A percentile compares a stretch with the other conserved stretches of the same genome.
Conservation (phyloP, 1,140 invertebrate genomes). For the Calliphora vicina region DNA sequence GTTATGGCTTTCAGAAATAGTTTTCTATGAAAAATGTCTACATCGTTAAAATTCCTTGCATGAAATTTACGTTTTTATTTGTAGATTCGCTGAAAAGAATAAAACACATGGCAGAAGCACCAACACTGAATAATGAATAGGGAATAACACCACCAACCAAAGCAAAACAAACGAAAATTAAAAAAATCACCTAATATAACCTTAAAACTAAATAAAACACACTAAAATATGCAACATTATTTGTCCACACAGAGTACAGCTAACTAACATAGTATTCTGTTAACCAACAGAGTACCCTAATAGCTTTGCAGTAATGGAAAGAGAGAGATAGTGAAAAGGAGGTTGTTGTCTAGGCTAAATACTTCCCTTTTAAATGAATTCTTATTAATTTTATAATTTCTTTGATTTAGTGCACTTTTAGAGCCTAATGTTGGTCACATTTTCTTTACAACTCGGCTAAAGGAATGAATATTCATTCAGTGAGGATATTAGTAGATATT, state of each 20-base stretch:
- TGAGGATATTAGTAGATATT: not conserved
- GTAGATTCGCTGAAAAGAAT: not conserved
- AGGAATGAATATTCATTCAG: not conserved
- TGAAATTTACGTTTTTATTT: not conserved
- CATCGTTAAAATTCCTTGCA: constrained; percentile 4
- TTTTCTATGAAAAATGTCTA: not conserved
- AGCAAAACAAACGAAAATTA: too few relatives aligned
- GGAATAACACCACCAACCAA: not conserved
- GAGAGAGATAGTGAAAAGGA: too few relatives aligned
- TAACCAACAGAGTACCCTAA: too few relatives aligned
- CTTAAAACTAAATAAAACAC: too few relatives aligned
- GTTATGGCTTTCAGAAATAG: not conserved
- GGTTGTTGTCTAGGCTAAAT: too few relatives aligned
- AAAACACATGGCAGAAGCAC: not conserved
- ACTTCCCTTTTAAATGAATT: too few relatives aligned
- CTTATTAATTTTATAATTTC: too few relatives aligned
- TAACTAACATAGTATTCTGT: too few relatives aligned
- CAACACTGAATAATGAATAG: not conserved
- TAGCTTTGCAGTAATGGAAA: too few relatives aligned
- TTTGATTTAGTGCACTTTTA: not conserved
- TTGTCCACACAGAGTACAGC: too few relatives aligned
- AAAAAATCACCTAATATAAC: too few relatives aligned
- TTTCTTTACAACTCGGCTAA: not conserved
- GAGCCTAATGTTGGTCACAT: not conserved
- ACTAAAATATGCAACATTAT: too few relatives aligned